A percentile compares a stretch with the other conserved stretches of the same genome.
Conservation (phyloP, 2,113 vertebrate species). For the Sprattus sprattus region DNA sequence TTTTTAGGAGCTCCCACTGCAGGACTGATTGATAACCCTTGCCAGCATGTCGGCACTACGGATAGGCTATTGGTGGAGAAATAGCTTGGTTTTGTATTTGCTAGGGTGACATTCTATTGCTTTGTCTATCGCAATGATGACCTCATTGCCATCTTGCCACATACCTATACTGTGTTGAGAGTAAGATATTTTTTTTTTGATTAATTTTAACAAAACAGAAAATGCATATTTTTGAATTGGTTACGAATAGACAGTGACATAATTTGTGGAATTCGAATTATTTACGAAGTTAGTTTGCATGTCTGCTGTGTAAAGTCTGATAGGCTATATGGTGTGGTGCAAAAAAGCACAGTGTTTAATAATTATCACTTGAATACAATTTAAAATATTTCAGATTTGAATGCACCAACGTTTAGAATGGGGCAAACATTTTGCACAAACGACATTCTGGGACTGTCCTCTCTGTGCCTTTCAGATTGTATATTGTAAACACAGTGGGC, state of each 20-base stretch:
- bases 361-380: background rate
- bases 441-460: background rate
- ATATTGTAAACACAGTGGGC: too few relatives aligned
- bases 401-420: too few relatives aligned
- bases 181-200: background rate
- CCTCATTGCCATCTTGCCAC: background rate
- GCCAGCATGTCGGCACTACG: background rate
- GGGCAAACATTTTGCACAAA: too few relatives aligned
- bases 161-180: background rate
- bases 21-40: slow-evolving; percentile 45
- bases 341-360: background rate
- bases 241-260: background rate
- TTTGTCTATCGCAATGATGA: slow-evolving; percentile 13
- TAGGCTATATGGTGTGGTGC: background rate
- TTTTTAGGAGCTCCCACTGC: slow-evolving; percentile 46
- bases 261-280: background rate
- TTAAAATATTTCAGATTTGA: too few relatives aligned
- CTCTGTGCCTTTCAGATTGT: background rate
- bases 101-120: background rate
- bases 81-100: background rate
- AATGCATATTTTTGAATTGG: background rate
- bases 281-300: background rate
- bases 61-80: slow-evolving; percentile 19
- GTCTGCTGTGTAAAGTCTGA: background rate
- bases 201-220: background rate